Conservation (phyloP, 2,888 invertebrate genomes). For the Notocelia uddmanniana region DNA sequence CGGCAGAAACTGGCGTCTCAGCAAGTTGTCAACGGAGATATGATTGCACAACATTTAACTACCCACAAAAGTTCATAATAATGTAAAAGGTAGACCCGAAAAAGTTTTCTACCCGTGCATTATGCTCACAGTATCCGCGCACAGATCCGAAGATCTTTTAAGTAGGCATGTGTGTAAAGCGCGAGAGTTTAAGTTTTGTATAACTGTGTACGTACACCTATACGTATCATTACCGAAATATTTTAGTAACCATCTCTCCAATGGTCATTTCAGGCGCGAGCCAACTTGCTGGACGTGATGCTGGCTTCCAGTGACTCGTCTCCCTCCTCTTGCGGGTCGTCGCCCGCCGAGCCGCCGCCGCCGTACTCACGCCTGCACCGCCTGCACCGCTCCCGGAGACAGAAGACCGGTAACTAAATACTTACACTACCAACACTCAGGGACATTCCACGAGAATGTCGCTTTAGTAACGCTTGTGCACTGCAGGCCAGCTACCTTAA, state of each 20-base stretch:
- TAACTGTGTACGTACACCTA: too few species aligned
- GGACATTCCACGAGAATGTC: neutral
- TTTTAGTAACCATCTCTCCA: neutral
- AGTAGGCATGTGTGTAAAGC: too few species aligned
- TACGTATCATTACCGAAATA: too few species aligned
- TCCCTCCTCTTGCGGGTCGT: slow-evolving; percentile 88
- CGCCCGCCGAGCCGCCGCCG: slow-evolving; percentile 78
- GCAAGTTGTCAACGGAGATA: too few species aligned
- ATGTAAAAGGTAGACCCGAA: too few species aligned
- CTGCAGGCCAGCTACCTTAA: neutral
- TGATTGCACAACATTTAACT: too few species aligned
- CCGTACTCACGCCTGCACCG: slow-evolving; percentile 89
- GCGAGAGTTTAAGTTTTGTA: too few species aligned
- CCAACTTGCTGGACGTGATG: slow-evolving; percentile 92
- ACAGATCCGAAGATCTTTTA: too few species aligned
- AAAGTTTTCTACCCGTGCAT: too few species aligned
- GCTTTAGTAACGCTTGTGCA: neutral
- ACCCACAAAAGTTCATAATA: too few species aligned
- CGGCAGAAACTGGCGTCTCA: too few species aligned
- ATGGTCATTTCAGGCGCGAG: slow-evolving; percentile 86
- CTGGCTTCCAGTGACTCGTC: slow-evolving; percentile 90
- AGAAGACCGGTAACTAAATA: slow-evolving; percentile 89
- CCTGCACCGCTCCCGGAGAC: slow-evolving; percentile 89
- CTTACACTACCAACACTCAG: neutral
- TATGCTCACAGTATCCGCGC: too few species aligned